phyloP scores from a whole-genome alignment of 2,797 vertebrate species.

The Myioborus miniatus region DNA sequence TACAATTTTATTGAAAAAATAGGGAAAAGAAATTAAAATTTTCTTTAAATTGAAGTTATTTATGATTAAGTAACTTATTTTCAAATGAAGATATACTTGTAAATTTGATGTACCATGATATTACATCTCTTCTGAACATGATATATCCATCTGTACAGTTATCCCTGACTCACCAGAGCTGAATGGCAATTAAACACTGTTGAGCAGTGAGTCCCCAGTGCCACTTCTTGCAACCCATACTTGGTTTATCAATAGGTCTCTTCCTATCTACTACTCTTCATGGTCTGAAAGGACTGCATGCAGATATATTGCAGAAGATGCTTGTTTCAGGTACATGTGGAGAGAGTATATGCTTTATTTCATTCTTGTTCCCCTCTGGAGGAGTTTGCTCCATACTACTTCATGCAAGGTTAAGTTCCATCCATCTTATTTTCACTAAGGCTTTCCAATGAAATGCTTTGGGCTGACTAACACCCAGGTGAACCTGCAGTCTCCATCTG shows the following conservation, averaged over 20 bases:
- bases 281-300: background rate
- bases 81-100: background rate
- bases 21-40: constrained; percentile 18
- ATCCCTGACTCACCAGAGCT: background rate
- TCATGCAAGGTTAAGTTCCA: background rate
- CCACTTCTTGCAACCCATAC: background rate
- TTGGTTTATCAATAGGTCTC: background rate
- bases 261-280: background rate
- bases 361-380: background rate
- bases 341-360: background rate
- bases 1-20: constrained; percentile 49
- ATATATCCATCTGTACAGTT: background rate
- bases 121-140: background rate
- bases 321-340: background rate
- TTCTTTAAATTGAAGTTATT: constrained; percentile 24
- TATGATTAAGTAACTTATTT: background rate
- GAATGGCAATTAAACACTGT: background rate
- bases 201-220: background rate
- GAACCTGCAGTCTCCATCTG: background rate
- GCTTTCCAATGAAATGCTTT: background rate
- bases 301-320: background rate
- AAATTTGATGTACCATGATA: background rate
- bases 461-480: background rate
- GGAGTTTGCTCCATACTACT: background rate
- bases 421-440: background rate